Base-by-base conservation (phyloP, 2,888 invertebrate genomes). In the Andricus curvator region DNA sequence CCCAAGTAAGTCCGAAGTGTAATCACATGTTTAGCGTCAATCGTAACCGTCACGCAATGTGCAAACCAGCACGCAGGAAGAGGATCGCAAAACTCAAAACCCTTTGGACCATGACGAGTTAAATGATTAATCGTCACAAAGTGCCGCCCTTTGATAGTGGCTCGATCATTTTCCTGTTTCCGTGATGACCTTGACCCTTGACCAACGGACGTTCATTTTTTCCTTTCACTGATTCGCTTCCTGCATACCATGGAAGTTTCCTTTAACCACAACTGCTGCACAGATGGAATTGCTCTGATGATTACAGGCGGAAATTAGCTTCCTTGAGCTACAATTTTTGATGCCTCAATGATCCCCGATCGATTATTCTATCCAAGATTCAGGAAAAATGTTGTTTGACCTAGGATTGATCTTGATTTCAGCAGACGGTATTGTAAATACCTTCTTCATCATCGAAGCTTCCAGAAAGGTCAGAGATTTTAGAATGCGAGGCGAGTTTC, bases 361-460 rank as follows among this genome's bases (percentile, higher is more conserved):
- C 13, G 62, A 25, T 25, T 22, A 3, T 22, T 62, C 62, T 25
- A n/a, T 25, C 62, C 6, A 2, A 17, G 3, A 25, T 13, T 62
- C 25, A 15, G 22, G 4, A 62, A 15, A 62, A 25, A 22, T 25
- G 4, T 25, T 62, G 4, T 15, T 5, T 62, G 22, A 25, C 13
- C 62, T 25, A 62, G 22, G 5, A 15, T 4, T 62, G 15, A 62
- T 62, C 37, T 48, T 56, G 51, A 29, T 70, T 80, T 93, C 89
- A 93, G 84, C 92, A 93, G 79, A 93, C 93, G 29, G 93, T 93
- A 83, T 93, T 93, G 82, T 93, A 93, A 83, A 92, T 91, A 20
- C 89, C 89, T 77, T 93, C 93, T 41, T 93, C 93, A 48, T 93
- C 93, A 44, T 92, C 91, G 64, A 81, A 83, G 51, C 89, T 91